phyloP scores from a whole-genome alignment of 2,888 invertebrate species.

The Ophion slaviceki region DNA sequence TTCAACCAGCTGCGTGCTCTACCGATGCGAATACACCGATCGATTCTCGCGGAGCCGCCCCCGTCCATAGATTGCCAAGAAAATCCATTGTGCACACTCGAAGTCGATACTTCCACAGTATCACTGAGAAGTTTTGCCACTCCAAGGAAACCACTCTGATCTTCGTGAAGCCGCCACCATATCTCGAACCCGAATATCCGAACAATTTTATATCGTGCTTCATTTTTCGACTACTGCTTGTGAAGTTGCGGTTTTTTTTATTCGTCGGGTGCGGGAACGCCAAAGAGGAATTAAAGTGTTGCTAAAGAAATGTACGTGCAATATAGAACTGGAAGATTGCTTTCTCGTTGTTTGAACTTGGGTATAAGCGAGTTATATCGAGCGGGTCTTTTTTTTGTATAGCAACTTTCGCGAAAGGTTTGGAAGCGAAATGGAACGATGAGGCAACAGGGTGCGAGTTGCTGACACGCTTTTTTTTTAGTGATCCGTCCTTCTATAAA shows the following conservation, averaged over 20 bases:
- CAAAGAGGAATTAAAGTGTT: no score
- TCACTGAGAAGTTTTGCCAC: slow-evolving; percentile 29
- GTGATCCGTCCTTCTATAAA: no score
- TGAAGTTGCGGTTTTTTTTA: neutral
- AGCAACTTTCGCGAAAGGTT: neutral
- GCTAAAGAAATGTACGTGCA: neutral
- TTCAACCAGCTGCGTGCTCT: slow-evolving; percentile 43
- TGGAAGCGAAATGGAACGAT: no score
- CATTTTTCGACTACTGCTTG: neutral
- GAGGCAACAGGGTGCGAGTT: no score
- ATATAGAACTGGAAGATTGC: neutral
- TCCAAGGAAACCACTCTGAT: neutral
- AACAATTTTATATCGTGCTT: neutral
- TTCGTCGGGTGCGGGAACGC: neutral
- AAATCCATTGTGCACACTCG: slow-evolving; percentile 14
- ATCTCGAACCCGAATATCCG: neutral
- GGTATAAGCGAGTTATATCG: no score
- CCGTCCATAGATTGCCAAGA: slow-evolving; percentile 14
- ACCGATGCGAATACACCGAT: slow-evolving; percentile 62
- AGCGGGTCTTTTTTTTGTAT: neutral
- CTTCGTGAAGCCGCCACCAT: neutral
- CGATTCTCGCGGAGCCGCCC: slow-evolving; percentile 52
- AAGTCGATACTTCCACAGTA: neutral
- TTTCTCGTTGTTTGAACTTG: neutral
- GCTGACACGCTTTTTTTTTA: no score